Conservation (phyloP, 2,888 invertebrate genomes). For the Miltochrista miniata region DNA sequence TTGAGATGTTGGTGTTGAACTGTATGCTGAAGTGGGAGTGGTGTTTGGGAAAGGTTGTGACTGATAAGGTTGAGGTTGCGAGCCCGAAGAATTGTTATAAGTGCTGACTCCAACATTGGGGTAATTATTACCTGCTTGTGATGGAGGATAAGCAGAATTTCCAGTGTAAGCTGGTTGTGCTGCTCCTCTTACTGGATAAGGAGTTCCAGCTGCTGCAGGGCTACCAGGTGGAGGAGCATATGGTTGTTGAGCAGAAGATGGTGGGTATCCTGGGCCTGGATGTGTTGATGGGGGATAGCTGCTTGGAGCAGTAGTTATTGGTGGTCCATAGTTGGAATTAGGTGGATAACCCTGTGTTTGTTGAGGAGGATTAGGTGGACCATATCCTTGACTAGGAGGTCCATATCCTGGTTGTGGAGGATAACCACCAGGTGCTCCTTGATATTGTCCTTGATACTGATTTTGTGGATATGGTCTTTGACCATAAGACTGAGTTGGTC, state of each 20-base stretch:
- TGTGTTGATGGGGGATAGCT: constrained; percentile 83
- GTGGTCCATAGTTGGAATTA: constrained; percentile 85
- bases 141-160: constrained; percentile 75
- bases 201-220: constrained; percentile 69
- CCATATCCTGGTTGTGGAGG: constrained; percentile 88
- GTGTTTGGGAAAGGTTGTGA: constrained; percentile 78
- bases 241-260: constrained; percentile 73
- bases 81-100: constrained; percentile 71
- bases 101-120: constrained; percentile 77
- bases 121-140: constrained; percentile 71
- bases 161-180: constrained; percentile 74
- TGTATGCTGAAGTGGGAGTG: constrained; percentile 80
- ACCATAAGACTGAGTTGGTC: constrained; percentile 87
- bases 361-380: constrained; percentile 84
- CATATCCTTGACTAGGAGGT: constrained; percentile 86
- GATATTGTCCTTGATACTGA: constrained; percentile 85
- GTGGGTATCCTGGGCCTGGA: constrained; percentile 75
- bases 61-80: constrained; percentile 78
- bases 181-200: constrained; percentile 73
- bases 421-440: constrained; percentile 82
- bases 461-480: constrained; percentile 88
- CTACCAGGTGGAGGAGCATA: constrained; percentile 79
- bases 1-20: constrained; percentile 78
- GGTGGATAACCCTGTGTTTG: constrained; percentile 88
- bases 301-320: constrained; percentile 83